Percentiles rank a stretch among this genome's conserved stretches.
phyloP scores from a whole-genome alignment of 2,113 vertebrate genomes.

The Platysteira castanea region DNA sequence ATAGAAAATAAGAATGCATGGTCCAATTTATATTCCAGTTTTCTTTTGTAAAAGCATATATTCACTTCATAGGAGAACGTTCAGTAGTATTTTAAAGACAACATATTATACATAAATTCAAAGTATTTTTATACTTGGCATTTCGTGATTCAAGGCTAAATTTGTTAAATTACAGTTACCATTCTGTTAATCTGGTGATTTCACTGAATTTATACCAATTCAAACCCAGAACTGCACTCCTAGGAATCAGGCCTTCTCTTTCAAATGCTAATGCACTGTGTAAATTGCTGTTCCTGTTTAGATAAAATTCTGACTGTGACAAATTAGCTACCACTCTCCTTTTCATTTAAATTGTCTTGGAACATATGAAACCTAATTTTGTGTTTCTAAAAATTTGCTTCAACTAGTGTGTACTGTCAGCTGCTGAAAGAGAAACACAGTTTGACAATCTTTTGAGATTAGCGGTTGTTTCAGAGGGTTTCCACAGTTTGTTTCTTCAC shows the following conservation, averaged over 20 bases:
- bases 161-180: slow-evolving; percentile 14
- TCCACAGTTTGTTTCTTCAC: background rate
- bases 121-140: background rate
- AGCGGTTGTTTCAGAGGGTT: background rate
- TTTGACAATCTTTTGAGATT: slow-evolving; percentile 31
- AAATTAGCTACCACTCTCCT: slow-evolving; percentile 44
- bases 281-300: slow-evolving; percentile 55
- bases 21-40: background rate
- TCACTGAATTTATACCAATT: slow-evolving; percentile 8
- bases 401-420: background rate
- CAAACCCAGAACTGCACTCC: background rate
- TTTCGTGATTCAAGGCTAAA: background rate
- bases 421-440: background rate
- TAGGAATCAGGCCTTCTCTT: slow-evolving; percentile 24
- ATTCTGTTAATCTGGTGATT: slow-evolving; percentile 32
- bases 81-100: background rate
- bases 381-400: slow-evolving; percentile 15
- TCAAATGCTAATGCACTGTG: slow-evolving; percentile 38
- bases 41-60: background rate
- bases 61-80: background rate
- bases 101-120: background rate
- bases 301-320: slow-evolving; percentile 46
- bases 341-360: slow-evolving; percentile 43
- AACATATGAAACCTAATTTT: slow-evolving; percentile 28
- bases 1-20: background rate